Base-by-base conservation (phyloP, 2,888 invertebrate species). In the Gymnocheta viridis region DNA sequence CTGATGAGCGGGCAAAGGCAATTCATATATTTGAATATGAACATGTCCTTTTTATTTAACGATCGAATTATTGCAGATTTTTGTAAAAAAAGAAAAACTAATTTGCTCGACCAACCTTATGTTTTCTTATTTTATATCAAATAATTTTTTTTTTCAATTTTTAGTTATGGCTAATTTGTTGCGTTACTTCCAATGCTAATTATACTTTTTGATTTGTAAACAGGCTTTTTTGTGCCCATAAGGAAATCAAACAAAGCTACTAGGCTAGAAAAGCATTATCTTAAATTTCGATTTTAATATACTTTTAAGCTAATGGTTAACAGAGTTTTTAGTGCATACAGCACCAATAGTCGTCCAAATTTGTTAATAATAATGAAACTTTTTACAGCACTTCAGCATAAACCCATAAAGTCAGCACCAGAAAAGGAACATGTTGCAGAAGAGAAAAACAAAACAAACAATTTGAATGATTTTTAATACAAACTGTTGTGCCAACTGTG, bases 281-380 rank as follows among this genome's bases (percentile, higher is more conserved):
- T 14, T 41, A 5, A 32, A 41, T 41, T 44, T 19, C 0, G 1
- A 24, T 35, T 67, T 51, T 22, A 14, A 41, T 41, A n/a, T 54
- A 51, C 2, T 24, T 9, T 38, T 10, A 27, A 47, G 22, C 32
- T 47, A 70, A 44, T 72, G 22, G 49, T 27, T 29, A 51, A 29
- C 49, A 64, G 54, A 78, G 19, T 83, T 76, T 83, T 74, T 76
- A 70, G 70, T 83, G 74, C 83, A 83, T 70, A 64, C 79, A 79
- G 60, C 41, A 44, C 67, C 56, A 51, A 69, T 70, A 79, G 82
- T 74, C 54, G 17, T 22, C 14, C 27, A 70, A 76, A 51, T 69
- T 74, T 70, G 54, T 64, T 56, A 54, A 80, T 41, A 72, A 74
- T 64, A 64, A 44, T 74, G 44, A 64, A 58, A 29, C 7, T 24